Base-by-base conservation (phyloP, 1,140 invertebrate species). In the Diorhabda carinulata region DNA sequence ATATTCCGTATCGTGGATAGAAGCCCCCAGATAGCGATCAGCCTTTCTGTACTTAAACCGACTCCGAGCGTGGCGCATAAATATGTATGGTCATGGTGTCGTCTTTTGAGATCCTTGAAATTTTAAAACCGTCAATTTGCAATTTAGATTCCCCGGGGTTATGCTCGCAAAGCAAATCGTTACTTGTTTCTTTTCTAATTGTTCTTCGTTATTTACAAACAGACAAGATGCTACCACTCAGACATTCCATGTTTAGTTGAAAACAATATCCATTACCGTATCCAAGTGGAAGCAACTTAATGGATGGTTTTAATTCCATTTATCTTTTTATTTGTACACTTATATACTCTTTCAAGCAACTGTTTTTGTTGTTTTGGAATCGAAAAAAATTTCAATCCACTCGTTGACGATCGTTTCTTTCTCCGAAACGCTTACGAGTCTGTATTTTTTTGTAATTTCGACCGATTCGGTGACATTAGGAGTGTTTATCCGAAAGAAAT, bases 81-180 rank as follows among this genome's bases (percentile, higher is more conserved):
- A 73, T 73, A 73, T 73, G 72, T 73, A 73, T 72, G 70, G 72
- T 73, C 72, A 72, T 69, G 72, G 72, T 72, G 61, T 68, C 70
- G 64, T 73, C 72, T 73, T 72, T 67, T 42, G 63, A 58, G 66
- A 72, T 73, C 72, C 72, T 73, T 73, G 70, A 69, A 73, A 73
- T 72, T 72, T 70, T 72, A 69, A 72, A 65, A 71, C 66, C 58
- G 63, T 52, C 60, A 44, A 73, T 73, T 73, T 73, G 68, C 70
- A 73, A 72, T 73, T 72, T 63, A 73, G 68, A 73, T 73, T 73
- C 65, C n/a, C 43, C 52, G 60, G 42, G 25, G 57, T 56, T 67
- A 40, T 56, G 65, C 63, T 64, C 47, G 9, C 41, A 45, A 64
- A 67, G 65, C 65, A 67, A 67, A 67, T 47, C 63, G 45, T 10